These are phyloP conservation scores for Delichon dasypus DNA, from an alignment of 2,797 vertebrate genomes.

Conservation along the genomic window DNA sequence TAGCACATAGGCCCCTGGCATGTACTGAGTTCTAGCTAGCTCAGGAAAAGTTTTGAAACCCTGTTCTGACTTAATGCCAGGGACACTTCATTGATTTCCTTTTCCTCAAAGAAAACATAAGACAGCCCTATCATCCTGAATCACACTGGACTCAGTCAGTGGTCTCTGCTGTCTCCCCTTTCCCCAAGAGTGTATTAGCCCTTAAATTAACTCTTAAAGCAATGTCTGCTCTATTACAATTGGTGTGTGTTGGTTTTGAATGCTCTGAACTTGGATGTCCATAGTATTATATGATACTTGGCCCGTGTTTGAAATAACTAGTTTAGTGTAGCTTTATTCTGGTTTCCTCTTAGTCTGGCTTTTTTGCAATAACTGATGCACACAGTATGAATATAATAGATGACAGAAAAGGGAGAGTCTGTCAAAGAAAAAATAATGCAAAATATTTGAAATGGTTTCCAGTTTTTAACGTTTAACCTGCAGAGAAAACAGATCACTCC, in stretches of 20 bases:
- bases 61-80: not conserved
- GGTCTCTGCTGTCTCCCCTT: not conserved
- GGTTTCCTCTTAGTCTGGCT: not conserved
- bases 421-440: not conserved
- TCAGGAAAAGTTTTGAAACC: conserved; percentile 1
- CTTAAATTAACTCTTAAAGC: not conserved
- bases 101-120: not conserved
- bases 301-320: not conserved
- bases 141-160: not conserved
- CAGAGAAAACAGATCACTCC: not conserved
- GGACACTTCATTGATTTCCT: not conserved
- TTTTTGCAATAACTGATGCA: not conserved
- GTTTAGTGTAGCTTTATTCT: not conserved
- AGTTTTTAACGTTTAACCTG: not conserved
- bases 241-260: not conserved
- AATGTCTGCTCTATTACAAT: not conserved
- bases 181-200: not conserved
- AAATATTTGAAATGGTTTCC: not conserved
- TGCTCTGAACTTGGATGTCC: not conserved
- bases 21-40: not conserved
- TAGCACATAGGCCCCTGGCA: not conserved
- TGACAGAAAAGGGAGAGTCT: not conserved
- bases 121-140: not conserved
- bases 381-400: not conserved
- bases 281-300: not conserved